Conservation (phyloP, 2,888 invertebrate species). For the Digitonthophagus gazella region DNA sequence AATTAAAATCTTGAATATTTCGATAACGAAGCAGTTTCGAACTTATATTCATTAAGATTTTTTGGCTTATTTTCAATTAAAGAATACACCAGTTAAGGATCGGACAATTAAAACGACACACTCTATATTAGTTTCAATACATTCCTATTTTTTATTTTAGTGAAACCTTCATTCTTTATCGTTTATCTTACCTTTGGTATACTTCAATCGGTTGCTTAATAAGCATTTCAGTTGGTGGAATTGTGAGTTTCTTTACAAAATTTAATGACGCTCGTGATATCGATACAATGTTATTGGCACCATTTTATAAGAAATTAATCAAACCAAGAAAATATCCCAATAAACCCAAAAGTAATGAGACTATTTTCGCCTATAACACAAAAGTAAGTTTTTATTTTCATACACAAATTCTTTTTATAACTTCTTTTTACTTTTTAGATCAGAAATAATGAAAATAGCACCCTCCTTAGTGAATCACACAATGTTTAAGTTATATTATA, state of each 20-base stretch:
- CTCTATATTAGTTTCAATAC: not conserved
- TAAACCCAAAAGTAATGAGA: constrained; percentile 43
- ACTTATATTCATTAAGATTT: too few species aligned
- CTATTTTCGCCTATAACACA: constrained; percentile 44
- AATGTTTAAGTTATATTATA: too few species aligned
- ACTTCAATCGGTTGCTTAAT: constrained; percentile 61
- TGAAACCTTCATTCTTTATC: constrained; percentile 61
- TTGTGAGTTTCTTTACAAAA: constrained; percentile 58
- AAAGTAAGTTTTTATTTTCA: constrained; percentile 42
- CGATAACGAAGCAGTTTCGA: too few species aligned
- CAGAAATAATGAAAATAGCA: not conserved
- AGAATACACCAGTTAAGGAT: too few species aligned
- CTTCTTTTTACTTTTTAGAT: constrained; percentile 1
- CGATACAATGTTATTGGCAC: constrained; percentile 62
- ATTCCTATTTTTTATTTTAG: constrained; percentile 49
- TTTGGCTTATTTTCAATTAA: too few species aligned
- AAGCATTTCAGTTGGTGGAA: constrained; percentile 57
- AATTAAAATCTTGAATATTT: too few species aligned
- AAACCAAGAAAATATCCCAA: constrained; percentile 44
- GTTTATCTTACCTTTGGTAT: constrained; percentile 72
- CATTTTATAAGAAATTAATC: constrained; percentile 61
- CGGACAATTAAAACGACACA: too few species aligned
- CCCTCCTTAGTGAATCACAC: not conserved
- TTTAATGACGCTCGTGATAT: constrained; percentile 55
- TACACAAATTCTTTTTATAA: too few species aligned